Conservation (phyloP, 2,888 invertebrate genomes). For the Cryptosula pallasiana region DNA sequence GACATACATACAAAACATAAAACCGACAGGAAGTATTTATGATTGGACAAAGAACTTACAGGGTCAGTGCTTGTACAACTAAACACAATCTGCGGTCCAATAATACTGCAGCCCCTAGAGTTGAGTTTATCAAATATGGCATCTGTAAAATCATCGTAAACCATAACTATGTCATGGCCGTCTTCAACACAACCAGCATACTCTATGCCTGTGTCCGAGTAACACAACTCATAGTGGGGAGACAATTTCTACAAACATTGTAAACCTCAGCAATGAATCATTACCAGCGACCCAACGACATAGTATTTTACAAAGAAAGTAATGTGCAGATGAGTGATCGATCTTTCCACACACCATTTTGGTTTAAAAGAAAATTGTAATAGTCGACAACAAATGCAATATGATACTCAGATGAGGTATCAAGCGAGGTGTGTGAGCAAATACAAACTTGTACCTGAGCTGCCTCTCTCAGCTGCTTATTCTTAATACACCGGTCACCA, state of each 20-base stretch:
- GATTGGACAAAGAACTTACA: neutral
- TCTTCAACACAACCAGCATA: constrained; percentile 26
- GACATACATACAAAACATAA: too few species aligned
- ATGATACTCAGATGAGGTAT: too few species aligned
- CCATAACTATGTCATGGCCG: constrained; percentile 62
- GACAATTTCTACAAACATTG: constrained; percentile 17
- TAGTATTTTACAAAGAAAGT: too few species aligned
- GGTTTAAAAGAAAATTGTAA: too few species aligned
- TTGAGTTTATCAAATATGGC: constrained; percentile 65
- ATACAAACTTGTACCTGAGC: too few species aligned
- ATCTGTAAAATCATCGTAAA: constrained; percentile 70
- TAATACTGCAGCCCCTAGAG: constrained; percentile 45
- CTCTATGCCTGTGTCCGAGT: constrained; percentile 17
- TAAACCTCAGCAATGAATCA: too few species aligned
- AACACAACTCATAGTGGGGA: constrained; percentile 2
- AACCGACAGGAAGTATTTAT: neutral
- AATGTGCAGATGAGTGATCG: too few species aligned
- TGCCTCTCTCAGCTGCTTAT: neutral
- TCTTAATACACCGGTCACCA: constrained; percentile 4
- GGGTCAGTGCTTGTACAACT: neutral
- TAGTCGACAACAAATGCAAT: too few species aligned
- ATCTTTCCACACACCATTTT: too few species aligned
- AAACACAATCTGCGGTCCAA: constrained; percentile 42
- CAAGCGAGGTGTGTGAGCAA: too few species aligned
- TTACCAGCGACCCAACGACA: too few species aligned